Base-by-base conservation (phyloP, 1,140 invertebrate species). In the Cherax destructor region DNA sequence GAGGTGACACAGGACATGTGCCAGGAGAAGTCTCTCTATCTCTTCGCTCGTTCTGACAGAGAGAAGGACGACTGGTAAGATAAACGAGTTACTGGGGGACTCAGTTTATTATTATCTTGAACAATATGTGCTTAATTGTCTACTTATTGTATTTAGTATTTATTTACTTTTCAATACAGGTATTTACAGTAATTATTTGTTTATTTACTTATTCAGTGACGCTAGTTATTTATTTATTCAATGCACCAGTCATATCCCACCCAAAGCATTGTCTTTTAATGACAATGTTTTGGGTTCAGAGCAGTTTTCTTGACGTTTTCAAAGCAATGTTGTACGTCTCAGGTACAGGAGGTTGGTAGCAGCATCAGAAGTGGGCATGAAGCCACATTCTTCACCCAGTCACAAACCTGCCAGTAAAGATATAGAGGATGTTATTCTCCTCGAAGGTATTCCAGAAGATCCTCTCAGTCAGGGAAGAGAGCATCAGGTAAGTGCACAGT, bases 41-140 rank as follows among this genome's bases (percentile, higher is more conserved):
- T 99, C 83, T 98, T 99, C 95, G 96, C 97, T 4, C 95, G 98
- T 91, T 96, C 97, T 83, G 96, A 97, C 93, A 95, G 97, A 79
- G 97, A 98, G 93, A 99, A 99, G 94, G 98, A 98, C 95, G 96
- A 98, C 93, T 99, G 98, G 88, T 90, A 52, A 77, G 81, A 65
- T 18, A 6, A 18, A 5, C 5, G 16, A 65, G 61, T 18, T 18
- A 65, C 18, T 65, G 61, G 18, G 18, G 18, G 30, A 2, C 30
- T 41, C 30, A 41, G 30, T 41, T 41, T 41, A 41, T 41, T 41
- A 41, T 41, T 41, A 41, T 41, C 30, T 41, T 41, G 30, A 41
- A 41, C 30, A 41, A 41, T 41, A 41, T 41, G 30, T 41, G 30
- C 2, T 41, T 41, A 41, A 41, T 41, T 41, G 30, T 41, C 0